Evolutionary conservation across 2,888 invertebrate genomes (phyloP).

Genomic region (Lochmaea crataegi): DNA sequence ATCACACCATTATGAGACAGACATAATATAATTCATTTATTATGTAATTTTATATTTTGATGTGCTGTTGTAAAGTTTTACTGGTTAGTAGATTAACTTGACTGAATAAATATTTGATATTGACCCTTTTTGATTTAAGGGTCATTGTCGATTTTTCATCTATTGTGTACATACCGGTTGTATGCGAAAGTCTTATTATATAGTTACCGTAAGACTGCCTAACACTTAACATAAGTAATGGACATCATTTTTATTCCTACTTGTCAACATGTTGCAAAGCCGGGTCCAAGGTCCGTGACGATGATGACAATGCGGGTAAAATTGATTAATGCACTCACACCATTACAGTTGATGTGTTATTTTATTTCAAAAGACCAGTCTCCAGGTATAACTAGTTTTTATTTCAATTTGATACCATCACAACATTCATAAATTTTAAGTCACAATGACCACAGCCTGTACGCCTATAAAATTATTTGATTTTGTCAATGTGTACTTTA

Average conservation of each 20-base stretch:
- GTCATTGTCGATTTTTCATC: slow-evolving; percentile 62
- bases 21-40: slow-evolving; percentile 54
- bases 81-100: slow-evolving; percentile 60
- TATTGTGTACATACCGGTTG: slow-evolving; percentile 58
- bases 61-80: slow-evolving; percentile 57
- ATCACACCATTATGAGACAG: slow-evolving; percentile 37
- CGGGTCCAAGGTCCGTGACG: slow-evolving; percentile 54
- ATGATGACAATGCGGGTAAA: slow-evolving; percentile 52
- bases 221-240: slow-evolving; percentile 58
- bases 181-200: slow-evolving; percentile 47
- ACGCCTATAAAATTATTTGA: slow-evolving; percentile 23
- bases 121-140: slow-evolving; percentile 58
- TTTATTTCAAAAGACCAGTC: slow-evolving; percentile 18
- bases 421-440: slow-evolving; percentile 27
- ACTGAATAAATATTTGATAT: slow-evolving; percentile 57
- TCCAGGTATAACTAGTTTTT: slow-evolving; percentile 29
- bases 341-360: slow-evolving; percentile 23
- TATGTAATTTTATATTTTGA: slow-evolving; percentile 61
- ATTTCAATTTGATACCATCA: slow-evolving; percentile 25
- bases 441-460: slow-evolving; percentile 21
- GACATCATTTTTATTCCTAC: slow-evolving; percentile 58
- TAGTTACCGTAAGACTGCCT: slow-evolving; percentile 52
- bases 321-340: slow-evolving; percentile 38
- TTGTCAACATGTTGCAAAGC: slow-evolving; percentile 53
- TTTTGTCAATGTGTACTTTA: neutral